phyloP scores from a whole-genome alignment of 2,888 invertebrate species.

The Leptura quadrifasciata region DNA sequence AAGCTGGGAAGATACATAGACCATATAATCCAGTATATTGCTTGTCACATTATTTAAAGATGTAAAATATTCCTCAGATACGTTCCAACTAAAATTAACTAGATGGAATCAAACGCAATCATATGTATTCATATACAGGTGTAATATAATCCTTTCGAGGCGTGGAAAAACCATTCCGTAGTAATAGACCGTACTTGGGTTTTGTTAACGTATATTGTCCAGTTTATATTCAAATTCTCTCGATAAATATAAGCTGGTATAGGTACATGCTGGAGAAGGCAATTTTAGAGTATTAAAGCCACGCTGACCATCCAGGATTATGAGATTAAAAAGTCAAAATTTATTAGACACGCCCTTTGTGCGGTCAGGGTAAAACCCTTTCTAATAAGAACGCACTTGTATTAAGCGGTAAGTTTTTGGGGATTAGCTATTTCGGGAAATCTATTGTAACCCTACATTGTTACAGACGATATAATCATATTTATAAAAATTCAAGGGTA shows the following conservation, averaged over 20 bases:
- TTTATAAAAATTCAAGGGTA: neutral
- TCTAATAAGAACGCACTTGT: conserved; percentile 26
- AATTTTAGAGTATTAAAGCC: conserved; percentile 38
- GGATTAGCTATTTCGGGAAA: conserved; percentile 15
- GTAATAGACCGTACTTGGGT: conserved; percentile 24
- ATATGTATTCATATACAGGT: conserved; percentile 11
- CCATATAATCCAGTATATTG: no score
- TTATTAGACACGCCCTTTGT: conserved; percentile 35
- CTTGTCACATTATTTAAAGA: no score
- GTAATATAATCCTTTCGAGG: conserved; percentile 19
- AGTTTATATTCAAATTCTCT: conserved; percentile 35
- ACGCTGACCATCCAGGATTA: conserved; percentile 33
- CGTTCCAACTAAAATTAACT: neutral
- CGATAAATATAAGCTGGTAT: conserved; percentile 20
- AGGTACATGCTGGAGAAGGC: conserved; percentile 22
- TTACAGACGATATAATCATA: neutral
- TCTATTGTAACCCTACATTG: neutral
- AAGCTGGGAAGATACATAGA: no score
- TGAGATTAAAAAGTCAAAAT: conserved; percentile 39
- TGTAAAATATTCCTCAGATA: no score
- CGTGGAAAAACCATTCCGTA: conserved; percentile 12
- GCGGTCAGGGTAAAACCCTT: conserved; percentile 29
- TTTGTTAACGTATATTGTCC: conserved; percentile 31
- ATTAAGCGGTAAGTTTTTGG: conserved; percentile 24
- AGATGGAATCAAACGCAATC: neutral